Percentiles rank a stretch among this genome's conserved stretches.
Evolutionary conservation across 1,140 invertebrate genomes (phyloP).

Genomic region (Holcopasites calliopsidis): DNA sequence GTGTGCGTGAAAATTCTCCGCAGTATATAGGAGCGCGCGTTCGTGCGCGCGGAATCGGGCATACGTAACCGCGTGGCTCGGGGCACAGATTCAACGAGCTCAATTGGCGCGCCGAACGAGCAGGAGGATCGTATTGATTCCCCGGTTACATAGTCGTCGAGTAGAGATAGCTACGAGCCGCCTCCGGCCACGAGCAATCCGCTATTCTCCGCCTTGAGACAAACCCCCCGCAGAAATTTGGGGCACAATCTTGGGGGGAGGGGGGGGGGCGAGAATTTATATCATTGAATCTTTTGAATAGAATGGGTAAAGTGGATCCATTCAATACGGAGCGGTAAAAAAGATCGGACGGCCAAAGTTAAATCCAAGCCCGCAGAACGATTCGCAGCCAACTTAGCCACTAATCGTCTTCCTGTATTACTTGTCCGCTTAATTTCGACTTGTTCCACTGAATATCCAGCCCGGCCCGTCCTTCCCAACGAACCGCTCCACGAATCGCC

Average conservation of each 20-base stretch:
- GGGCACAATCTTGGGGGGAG: no score
- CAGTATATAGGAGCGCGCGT: slow-evolving; percentile 31
- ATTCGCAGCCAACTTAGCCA: no score
- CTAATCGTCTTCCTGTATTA: not conserved
- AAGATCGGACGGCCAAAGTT: no score
- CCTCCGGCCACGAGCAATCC: slow-evolving; percentile 41
- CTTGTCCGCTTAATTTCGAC: not conserved
- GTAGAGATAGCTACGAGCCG: slow-evolving; percentile 44
- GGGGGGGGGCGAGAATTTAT: no score
- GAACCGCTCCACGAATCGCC: no score
- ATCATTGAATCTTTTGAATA: no score
- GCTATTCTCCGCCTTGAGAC: not conserved
- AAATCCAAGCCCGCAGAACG: no score
- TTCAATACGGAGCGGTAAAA: no score
- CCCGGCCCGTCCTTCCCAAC: not conserved
- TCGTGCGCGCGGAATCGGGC: slow-evolving; percentile 47
- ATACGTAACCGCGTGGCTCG: slow-evolving; percentile 76
- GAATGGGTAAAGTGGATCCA: no score
- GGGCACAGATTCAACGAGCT: slow-evolving; percentile 79
- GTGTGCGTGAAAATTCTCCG: no score
- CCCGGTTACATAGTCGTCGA: slow-evolving; percentile 64
- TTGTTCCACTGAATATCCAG: not conserved
- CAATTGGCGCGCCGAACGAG: slow-evolving; percentile 74
- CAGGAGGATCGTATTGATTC: slow-evolving; percentile 76
- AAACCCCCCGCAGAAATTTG: no score